Base-by-base conservation (phyloP, 2,113 vertebrate genomes). In the Carettochelys insculpta region DNA sequence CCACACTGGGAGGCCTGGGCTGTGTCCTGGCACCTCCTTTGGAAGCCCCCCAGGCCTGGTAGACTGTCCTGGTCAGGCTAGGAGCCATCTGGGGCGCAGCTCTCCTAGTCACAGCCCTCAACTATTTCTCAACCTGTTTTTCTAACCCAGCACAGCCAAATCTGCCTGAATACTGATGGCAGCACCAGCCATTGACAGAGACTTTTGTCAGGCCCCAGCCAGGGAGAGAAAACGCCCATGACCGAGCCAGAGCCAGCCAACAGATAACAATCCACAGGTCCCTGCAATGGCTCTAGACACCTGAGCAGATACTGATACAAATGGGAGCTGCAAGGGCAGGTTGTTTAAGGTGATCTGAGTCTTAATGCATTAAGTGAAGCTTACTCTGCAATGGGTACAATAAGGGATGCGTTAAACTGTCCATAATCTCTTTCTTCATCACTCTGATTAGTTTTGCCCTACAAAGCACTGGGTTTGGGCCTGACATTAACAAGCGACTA, bases 121-220 rank as follows among this genome's bases (percentile, higher is more conserved):
- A 80, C 17, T 54, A 45, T 47, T 71, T 71, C 76, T 56, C 86
- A 38, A 51, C 0, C 2, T 58, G 71, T 78, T 77, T 71, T 82
- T 53, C 82, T 81, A 88, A 48, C 27, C 25, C 8, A 45, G 9
- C 38, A 1, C 3, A 31, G 79, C 50, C 17, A 19, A 48, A 50
- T 25, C 25, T n/a, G 34, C n/a, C 45, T 71, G 13, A 25, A 20
- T 3, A 58, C 48, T 17, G 58, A 27, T 9, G 11, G 22, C 11
- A 22, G n/a, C 27, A 19, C 2, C 34, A 79, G 45, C 27, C 4
- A 3, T 43, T 1, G 1, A 4, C 7, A 8, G 47, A 47, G 41
- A 38, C 71, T 65, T 61, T 43, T 3, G 31, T 56, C 22, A 47
- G 29, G 43, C 56, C 80, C 43, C 3, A 4, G 19, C 71, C n/a